These are phyloP conservation scores for Taphrorychus bicolor DNA, from an alignment of 2,888 invertebrate genomes.

Conservation along the genomic window DNA sequence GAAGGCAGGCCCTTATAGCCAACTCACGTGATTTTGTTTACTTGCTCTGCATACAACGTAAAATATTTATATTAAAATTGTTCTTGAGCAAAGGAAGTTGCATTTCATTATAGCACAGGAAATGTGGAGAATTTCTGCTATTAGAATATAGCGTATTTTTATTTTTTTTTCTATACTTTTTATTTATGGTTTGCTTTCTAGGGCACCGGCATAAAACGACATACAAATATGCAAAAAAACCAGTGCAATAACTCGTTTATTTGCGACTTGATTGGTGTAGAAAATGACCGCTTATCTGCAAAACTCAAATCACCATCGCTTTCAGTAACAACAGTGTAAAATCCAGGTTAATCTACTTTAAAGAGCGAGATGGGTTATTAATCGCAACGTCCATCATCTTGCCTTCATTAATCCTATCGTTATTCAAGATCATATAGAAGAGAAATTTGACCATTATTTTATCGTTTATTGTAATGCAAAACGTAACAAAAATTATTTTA, in stretches of 20 bases:
- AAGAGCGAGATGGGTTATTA: neutral
- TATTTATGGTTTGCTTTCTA: neutral
- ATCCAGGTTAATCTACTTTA: neutral
- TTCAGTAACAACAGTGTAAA: neutral
- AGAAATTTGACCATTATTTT: neutral
- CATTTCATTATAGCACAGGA: no score
- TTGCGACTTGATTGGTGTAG: neutral
- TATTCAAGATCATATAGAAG: neutral
- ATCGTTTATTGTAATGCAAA: neutral
- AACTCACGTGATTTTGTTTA: no score
- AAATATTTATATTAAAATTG: no score
- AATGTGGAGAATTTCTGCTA: no score
- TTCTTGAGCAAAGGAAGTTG: no score
- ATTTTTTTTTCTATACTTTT: neutral
- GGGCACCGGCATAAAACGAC: neutral
- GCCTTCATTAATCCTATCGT: neutral
- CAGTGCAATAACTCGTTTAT: neutral
- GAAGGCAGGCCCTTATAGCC: no score
- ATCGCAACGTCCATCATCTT: neutral
- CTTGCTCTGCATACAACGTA: no score
- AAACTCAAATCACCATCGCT: neutral
- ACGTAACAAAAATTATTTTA: neutral
- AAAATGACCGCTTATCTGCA: neutral
- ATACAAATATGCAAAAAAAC: neutral
- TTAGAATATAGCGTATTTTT: no score